Base-by-base conservation (phyloP, 2,888 invertebrate species). In the Copidosoma aretas region DNA sequence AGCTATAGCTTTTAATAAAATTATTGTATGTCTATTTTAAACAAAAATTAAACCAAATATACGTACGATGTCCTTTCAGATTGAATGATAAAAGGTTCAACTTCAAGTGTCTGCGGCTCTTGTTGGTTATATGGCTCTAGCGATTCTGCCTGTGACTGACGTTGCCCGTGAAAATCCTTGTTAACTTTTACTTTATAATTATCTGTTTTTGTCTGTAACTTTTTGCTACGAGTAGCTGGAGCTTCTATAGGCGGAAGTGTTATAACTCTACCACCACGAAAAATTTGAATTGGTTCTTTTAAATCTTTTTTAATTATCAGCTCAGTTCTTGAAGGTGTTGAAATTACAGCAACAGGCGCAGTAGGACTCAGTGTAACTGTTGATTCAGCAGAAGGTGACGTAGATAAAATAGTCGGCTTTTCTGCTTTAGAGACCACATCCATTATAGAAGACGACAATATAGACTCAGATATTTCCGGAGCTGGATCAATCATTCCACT, bases 211-310 rank as follows among this genome's bases (percentile, higher is more conserved):
- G 76, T 75, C 70, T 82, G 83, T 8, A 82, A 77, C 79, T 91
- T 91, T 22, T 93, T 91, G 69, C 91, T 89, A 53, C 93, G 86
- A 0, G 93, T 93, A 1, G 93, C 91, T 12, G 93, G 93, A 24
- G 93, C 91, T 83, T 93, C 93, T 64, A 93, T 92, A 0, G 93
- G 93, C 17, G 93, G 93, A 71, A 93, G 84, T 0, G 91, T 91
- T 62, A 93, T 91, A 51, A 93, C 88, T 43, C 92, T 87, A 1
- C 93, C 93, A 80, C 92, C 91, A 22, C 92, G 85, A 14, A 93
- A 87, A 73, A 93, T 90, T 83, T 93, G 91, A 68, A 91, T 90
- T 0, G 89, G 89, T 74, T 90, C 87, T 75, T 88, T 89, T 1
- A 77, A 21, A 21, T 71, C 68, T 53, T 68, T 71, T n/a, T 71